Conservation (phyloP, 2,113 vertebrate species). For the Pionites leucogaster region DNA sequence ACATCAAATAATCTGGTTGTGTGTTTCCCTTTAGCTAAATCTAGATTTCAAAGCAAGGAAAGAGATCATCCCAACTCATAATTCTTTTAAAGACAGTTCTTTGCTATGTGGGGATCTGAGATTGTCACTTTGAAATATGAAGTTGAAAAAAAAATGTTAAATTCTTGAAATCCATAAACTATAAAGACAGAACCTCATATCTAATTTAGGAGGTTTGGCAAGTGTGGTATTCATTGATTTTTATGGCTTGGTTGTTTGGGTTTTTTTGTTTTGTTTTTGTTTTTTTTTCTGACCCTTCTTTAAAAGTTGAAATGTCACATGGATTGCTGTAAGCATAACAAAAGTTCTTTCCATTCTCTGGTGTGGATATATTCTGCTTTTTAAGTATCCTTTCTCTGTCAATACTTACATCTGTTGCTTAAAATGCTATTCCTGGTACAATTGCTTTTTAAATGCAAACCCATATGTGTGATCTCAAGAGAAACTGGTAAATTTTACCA, state of each 20-base stretch:
- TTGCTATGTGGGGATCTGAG: not conserved
- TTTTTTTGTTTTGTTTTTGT: not conserved
- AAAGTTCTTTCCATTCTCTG: constrained; percentile 19
- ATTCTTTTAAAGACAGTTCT: not conserved
- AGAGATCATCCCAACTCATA: not conserved
- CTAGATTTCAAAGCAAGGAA: not conserved
- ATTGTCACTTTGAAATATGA: not conserved
- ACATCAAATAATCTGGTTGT: not conserved
- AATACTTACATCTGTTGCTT: constrained; percentile 81
- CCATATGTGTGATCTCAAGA: constrained; percentile 81
- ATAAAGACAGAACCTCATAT: constrained; percentile 46
- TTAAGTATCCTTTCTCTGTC: constrained; percentile 68
- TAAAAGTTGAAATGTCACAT: constrained; percentile 46
- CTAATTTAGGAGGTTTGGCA: constrained; percentile 63
- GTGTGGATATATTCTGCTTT: constrained; percentile 60
- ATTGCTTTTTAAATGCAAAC: constrained; percentile 79
- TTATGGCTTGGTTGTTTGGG: not conserved
- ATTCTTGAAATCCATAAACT: constrained; percentile 8
- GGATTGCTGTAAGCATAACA: constrained; percentile 26
- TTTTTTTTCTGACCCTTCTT: not conserved
- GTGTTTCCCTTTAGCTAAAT: not conserved
- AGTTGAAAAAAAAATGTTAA: not conserved
- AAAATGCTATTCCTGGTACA: constrained; percentile 76
- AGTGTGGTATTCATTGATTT: constrained; percentile 50
- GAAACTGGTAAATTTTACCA: constrained; percentile 82